Evolutionary conservation across 2,888 invertebrate genomes (phyloP), one percentile per base, ranked within the genome.

Genomic region (Gymnosoma rotundatum): DNA sequence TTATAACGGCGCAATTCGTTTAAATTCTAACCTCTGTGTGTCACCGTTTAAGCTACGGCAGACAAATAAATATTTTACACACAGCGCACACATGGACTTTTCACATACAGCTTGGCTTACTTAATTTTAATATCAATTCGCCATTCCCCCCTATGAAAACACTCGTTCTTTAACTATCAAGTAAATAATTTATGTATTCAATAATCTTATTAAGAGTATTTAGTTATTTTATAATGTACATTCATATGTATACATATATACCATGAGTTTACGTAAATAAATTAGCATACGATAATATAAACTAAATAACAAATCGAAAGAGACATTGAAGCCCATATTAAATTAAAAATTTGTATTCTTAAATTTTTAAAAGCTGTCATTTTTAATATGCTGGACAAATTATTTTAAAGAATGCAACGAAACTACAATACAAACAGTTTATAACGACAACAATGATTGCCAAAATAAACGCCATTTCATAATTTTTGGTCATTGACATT

Each of bases 401-500:
- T n/a, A 60, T 50, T 58, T 21, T 45, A n/a, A 54, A n/a, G 48
- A 54, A 56, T 9, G 38, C 12, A n/a, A 38, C 21, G 42, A 54
- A 36, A 70, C 36, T 76, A 38, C 18, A 36, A 3, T 20, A 9
- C 12, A 66, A 66, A 50, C 48, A 21, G 20, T 58, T 9, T 32
- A 25, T 18, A 20, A 58, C 36, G 63, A 61, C 16, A 78, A 61
- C 42, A 63, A 20, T 25, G 14, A 72, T 60, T 70, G 48, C 78
- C 78, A 78, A 78, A 70, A 54, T 42, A 42, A 42, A 42, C 12
- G 52, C 8, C 54, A 52, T 6, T 32, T 32, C 8, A 6, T 32
- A 48, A 78, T 21, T 78, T 54, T 67, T 84, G 88, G 89, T 90
- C 90, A 89, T 89, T 89, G 89, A 90, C 89, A 88, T 89, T 87